These are phyloP conservation scores for Lytechinus pictus DNA, from an alignment of 35 echinoderm and acorn worm species.

Conservation along the genomic window DNA sequence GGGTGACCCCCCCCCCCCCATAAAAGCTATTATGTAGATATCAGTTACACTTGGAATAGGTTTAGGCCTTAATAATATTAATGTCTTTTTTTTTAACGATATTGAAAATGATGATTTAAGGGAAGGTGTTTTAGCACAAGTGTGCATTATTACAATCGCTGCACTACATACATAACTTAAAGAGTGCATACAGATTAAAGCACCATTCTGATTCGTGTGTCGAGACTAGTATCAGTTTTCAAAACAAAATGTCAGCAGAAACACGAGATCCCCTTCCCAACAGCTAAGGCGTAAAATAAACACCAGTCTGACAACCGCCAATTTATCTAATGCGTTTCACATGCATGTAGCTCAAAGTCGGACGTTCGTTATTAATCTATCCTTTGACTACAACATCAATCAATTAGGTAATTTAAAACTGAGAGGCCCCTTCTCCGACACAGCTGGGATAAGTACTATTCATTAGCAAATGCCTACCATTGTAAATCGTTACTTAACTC, in stretches of 20 bases:
- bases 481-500: neutral
- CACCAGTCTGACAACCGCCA: neutral
- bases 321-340: conserved; percentile 4
- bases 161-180: neutral
- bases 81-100: too few relatives aligned
- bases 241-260: conserved; percentile 13
- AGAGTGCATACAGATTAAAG: neutral
- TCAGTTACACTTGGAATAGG: too few relatives aligned
- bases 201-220: neutral
- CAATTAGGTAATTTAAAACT: neutral
- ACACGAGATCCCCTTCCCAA: neutral
- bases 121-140: too few relatives aligned
- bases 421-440: neutral
- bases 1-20: too few relatives aligned
- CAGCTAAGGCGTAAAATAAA: conserved; percentile 12
- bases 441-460: neutral
- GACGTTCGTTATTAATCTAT: neutral
- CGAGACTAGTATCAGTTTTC: neutral
- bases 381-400: neutral
- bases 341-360: neutral
- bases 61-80: too few relatives aligned
- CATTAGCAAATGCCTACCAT: neutral
- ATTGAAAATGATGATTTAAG: too few relatives aligned
- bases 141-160: too few relatives aligned
- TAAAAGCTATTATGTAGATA: too few relatives aligned